phyloP scores from a whole-genome alignment of 2,888 invertebrate genomes.

The Lithophane socia region DNA sequence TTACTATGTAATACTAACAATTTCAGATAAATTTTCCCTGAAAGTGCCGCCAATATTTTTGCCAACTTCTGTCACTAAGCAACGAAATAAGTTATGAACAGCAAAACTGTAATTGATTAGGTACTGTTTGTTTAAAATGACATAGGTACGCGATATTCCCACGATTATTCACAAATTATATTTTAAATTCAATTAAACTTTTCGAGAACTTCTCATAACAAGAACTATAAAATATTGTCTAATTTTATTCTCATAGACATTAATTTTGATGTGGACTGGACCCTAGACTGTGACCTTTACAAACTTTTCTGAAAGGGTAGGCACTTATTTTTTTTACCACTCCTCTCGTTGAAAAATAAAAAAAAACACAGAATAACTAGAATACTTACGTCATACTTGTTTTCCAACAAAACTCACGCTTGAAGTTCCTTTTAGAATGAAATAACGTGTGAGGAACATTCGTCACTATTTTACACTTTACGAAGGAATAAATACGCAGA shows the following conservation, averaged over 20 bases:
- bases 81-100: not conserved
- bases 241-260: not conserved
- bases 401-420: not conserved
- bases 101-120: not conserved
- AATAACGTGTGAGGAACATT: not conserved
- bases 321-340: not conserved
- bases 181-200: not conserved
- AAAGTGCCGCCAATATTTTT: not conserved
- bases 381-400: no score
- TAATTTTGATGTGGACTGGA: not conserved
- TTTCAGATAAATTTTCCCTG: no score
- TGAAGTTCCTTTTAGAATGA: not conserved
- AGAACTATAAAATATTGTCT: not conserved
- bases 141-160: not conserved
- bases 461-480: not conserved
- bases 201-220: not conserved
- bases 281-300: not conserved
- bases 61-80: not conserved
- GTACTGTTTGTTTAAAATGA: not conserved
- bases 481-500: not conserved
- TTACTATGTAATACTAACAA: not conserved
- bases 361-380: no score
- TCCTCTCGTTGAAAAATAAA: no score
- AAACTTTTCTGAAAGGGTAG: not conserved
- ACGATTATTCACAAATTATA: not conserved